Conservation (phyloP, 1,140 invertebrate genomes). For the Penaeus chinensis region DNA sequence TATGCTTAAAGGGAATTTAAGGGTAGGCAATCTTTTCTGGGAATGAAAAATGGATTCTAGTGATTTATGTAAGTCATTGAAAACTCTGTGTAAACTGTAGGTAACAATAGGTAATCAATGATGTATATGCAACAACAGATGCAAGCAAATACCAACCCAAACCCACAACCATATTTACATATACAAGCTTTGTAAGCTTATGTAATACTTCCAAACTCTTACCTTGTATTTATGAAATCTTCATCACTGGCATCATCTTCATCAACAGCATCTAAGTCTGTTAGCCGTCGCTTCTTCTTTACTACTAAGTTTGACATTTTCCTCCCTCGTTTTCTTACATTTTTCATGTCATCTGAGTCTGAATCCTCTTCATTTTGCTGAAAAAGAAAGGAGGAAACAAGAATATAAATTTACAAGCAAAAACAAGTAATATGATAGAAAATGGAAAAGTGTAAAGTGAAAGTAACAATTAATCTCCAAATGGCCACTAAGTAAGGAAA, state of each 20-base stretch:
- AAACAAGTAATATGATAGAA: background rate
- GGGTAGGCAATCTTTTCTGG: no score
- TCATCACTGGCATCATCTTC: conserved; percentile 62
- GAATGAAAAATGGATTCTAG: no score
- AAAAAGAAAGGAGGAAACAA: conserved; percentile 3
- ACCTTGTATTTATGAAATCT: conserved; percentile 62
- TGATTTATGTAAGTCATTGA: no score
- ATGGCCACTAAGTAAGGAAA: background rate
- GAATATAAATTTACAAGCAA: background rate
- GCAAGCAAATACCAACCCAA: no score
- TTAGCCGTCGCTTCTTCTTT: conserved; percentile 60
- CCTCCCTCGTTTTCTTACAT: conserved; percentile 14
- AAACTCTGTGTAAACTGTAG: no score
- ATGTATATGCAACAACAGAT: no score
- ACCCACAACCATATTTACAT: no score
- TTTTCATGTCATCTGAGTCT: conserved; percentile 55
- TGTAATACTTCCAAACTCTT: background rate
- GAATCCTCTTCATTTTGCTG: conserved; percentile 27
- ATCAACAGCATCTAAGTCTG: conserved; percentile 60
- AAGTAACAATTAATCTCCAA: background rate
- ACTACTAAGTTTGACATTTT: conserved; percentile 29
- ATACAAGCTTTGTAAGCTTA: no score
- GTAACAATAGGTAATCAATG: no score
- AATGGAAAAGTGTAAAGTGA: background rate
- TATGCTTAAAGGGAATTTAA: no score